Evolutionary conservation across 2,888 invertebrate species (phyloP).

Genomic region (Drosophila niveifrons): DNA sequence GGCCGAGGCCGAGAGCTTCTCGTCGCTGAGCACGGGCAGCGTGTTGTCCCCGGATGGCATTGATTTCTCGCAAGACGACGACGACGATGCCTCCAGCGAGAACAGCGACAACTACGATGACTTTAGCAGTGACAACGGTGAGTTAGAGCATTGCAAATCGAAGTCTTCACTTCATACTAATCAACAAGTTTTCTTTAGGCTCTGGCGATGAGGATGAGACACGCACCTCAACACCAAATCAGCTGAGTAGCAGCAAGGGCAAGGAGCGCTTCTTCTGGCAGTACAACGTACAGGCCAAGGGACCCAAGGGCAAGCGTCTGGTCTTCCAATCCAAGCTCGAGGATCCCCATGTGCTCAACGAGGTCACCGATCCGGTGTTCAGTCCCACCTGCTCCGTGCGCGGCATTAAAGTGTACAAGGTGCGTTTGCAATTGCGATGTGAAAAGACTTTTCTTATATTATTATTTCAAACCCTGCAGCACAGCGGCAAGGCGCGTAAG

Average conservation of each 20-base stretch:
- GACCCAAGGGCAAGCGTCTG: slow-evolving; percentile 96
- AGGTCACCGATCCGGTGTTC: slow-evolving; percentile 98
- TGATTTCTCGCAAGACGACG: slow-evolving; percentile 92
- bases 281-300: slow-evolving; percentile 99
- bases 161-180: neutral
- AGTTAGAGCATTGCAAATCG: slow-evolving; percentile 11
- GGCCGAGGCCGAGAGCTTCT: slow-evolving; percentile 94
- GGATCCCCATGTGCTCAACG: slow-evolving; percentile 96
- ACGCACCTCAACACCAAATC: slow-evolving; percentile 79
- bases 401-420: slow-evolving; percentile 91
- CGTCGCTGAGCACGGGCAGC: slow-evolving; percentile 93
- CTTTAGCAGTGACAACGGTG: slow-evolving; percentile 92
- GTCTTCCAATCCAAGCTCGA: slow-evolving; percentile 93
- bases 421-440: slow-evolving; percentile 10
- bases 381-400: slow-evolving; percentile 95
- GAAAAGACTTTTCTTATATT: neutral
- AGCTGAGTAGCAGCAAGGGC: slow-evolving; percentile 86
- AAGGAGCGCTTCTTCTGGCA: slow-evolving; percentile 98
- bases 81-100: slow-evolving; percentile 92
- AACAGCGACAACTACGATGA: slow-evolving; percentile 95
- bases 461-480: slow-evolving; percentile 66
- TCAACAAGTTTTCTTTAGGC: slow-evolving; percentile 26
- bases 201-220: slow-evolving; percentile 84
- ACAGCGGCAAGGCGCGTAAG: slow-evolving; percentile 95
- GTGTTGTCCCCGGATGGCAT: slow-evolving; percentile 93